A percentile compares a stretch with the other conserved stretches of the same genome.
Conservation (phyloP, 1,140 invertebrate genomes). For the Platorchestia sp. region DNA sequence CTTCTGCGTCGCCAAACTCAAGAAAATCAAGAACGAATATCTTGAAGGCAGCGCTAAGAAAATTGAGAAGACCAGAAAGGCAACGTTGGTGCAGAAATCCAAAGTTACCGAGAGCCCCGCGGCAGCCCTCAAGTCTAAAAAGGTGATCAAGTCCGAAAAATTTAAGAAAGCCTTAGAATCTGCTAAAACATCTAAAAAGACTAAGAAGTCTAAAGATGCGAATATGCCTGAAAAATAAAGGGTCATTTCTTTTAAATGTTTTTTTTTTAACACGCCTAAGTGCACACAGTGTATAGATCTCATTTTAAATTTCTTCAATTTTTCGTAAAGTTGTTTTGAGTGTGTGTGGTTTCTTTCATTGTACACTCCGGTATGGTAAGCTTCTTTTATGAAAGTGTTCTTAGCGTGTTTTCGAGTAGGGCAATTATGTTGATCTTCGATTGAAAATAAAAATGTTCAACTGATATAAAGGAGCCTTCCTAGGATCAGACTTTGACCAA, state of each 20-base stretch:
- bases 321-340: neutral
- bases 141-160: neutral
- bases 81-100: neutral
- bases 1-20: constrained; percentile 98
- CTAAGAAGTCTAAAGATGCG: neutral
- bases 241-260: neutral
- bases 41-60: neutral
- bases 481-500: no score
- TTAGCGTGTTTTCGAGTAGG: no score
- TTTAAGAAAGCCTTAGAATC: neutral
- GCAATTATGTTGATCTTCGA: no score
- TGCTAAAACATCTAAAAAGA: no score
- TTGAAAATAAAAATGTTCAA: no score
- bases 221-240: neutral
- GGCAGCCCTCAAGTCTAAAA: neutral
- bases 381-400: no score
- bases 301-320: neutral
- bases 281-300: neutral
- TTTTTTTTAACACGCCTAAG: neutral
- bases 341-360: neutral
- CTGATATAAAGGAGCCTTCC: no score
- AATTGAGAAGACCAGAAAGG: neutral
- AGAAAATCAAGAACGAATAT: constrained; percentile 76
- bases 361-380: neutral
- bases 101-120: neutral